Conservation (phyloP, 1,140 invertebrate genomes). For the Dysdera silvatica region DNA sequence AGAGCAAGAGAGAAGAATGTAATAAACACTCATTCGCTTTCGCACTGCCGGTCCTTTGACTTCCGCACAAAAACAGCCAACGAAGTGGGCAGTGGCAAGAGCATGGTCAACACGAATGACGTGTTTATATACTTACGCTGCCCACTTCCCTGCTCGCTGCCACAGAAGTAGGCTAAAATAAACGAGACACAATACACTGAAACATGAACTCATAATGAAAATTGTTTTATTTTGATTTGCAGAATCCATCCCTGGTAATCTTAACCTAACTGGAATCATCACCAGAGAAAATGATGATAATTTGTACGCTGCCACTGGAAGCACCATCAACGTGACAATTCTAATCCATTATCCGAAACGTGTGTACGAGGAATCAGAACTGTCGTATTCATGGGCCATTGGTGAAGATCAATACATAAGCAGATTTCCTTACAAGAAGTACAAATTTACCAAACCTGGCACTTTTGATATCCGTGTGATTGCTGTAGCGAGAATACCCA, state of each 20-base stretch:
- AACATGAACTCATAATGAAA: no score
- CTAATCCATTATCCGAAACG: background rate
- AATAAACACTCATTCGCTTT: no score
- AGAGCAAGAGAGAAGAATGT: no score
- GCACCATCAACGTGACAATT: background rate
- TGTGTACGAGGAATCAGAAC: background rate
- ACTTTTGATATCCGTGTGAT: background rate
- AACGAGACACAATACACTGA: no score
- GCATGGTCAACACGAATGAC: no score
- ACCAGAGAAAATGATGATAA: background rate
- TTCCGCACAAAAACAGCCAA: no score
- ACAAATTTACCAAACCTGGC: background rate
- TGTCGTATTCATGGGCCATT: slow-evolving; percentile 6
- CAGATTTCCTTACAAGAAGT: background rate
- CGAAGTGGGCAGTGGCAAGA: no score
- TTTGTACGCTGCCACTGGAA: background rate
- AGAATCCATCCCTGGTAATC: slow-evolving; percentile 5
- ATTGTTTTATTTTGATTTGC: background rate
- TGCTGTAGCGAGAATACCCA: background rate
- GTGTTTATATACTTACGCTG: no score
- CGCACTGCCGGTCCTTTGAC: no score
- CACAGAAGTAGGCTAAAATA: no score
- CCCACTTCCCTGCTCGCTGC: no score
- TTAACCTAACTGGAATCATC: background rate
- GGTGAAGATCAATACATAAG: background rate